Base-by-base conservation (phyloP, 2,113 vertebrate species). In the Centropus bengalensis region DNA sequence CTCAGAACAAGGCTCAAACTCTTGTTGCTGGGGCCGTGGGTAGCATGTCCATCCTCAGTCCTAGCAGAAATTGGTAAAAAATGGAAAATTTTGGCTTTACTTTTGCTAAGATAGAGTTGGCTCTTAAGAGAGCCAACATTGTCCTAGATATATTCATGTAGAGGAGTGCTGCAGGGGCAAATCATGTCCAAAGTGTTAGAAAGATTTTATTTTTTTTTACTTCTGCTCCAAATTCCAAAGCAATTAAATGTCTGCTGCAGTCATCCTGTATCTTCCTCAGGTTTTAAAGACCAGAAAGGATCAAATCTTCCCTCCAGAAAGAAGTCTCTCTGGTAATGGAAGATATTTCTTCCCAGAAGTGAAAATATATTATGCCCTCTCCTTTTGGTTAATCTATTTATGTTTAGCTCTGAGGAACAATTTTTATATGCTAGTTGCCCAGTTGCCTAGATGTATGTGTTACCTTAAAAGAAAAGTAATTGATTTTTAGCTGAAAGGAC, bases 401-500 rank as follows among this genome's bases (percentile, higher is more conserved):
- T 75, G 83, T 85, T 84, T 47, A 8, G 28, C 62, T 94, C 55
- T 62, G 67, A 67, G 56, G 44, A 76, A 16, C 77, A 90, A 84
- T 93, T 97, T 97, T 92, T 90, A 54, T 40, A 49, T 86, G 68
- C 56, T 95, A 82, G 49, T 88, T 93, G 82, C 96, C 92, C 81
- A 19, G 71, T 95, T 96, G 91, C 94, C 96, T 96, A 97, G 90
- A 94, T 96, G 94, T 97, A 59, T 81, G 73, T 81, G 45, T 91
- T 96, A 93, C 97, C 96, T 97, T 95, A 87, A 77, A 82, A 81
- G 66, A 97, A 95, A 97, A 97, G 89, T 78, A 96, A 94, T 93
- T 95, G 96, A 91, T 93, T 96, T 95, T 95, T 96, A 96, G 93
- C 94, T 91, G 96, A 95, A 94, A 93, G 96, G 94, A 96, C 96